A percentile compares a stretch with the other conserved stretches of the same genome.
phyloP scores from a whole-genome alignment of 2,797 vertebrate species.

The Columba guinea region DNA sequence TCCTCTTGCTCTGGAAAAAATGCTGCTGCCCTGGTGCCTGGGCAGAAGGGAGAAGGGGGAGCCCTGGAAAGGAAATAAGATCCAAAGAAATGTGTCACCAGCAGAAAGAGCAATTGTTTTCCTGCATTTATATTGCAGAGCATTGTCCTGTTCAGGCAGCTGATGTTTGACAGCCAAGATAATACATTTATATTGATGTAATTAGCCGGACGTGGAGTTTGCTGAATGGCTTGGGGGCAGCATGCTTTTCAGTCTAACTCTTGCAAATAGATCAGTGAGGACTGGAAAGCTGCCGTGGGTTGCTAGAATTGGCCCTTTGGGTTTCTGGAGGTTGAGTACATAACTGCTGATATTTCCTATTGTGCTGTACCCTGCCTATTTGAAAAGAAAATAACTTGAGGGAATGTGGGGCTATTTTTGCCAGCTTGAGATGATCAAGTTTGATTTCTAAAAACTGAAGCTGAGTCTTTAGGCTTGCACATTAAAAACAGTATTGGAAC shows the following conservation, averaged over 20 bases:
- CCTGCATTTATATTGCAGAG: constrained; percentile 25
- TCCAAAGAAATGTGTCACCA: constrained; percentile 37
- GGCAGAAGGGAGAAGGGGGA: constrained; percentile 1
- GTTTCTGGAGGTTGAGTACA: constrained; percentile 57
- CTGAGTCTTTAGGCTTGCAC: not conserved
- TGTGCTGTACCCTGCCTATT: constrained; percentile 20
- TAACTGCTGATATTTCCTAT: constrained; percentile 49
- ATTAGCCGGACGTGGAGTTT: constrained; percentile 51
- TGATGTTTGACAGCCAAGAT: constrained; percentile 45
- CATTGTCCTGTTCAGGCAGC: constrained; percentile 16
- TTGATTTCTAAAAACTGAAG: constrained; percentile 49
- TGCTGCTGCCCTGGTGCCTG: not conserved
- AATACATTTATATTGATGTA: constrained; percentile 65
- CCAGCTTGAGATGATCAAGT: constrained; percentile 26
- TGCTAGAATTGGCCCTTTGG: constrained; percentile 41
- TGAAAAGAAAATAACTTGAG: constrained; percentile 53
- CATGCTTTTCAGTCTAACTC: constrained; percentile 27
- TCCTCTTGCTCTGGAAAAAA: not conserved
- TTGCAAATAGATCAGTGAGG: constrained; percentile 9
- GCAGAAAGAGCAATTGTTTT: constrained; percentile 47
- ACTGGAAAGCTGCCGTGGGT: constrained; percentile 16
- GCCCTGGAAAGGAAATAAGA: constrained; percentile 11
- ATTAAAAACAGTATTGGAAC: not conserved
- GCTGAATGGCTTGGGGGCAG: constrained; percentile 55
- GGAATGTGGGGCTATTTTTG: constrained; percentile 40